Evolutionary conservation across 1,140 invertebrate genomes (phyloP), one percentile per base, ranked within the genome.

Genomic region (Sinonovacula constricta): DNA sequence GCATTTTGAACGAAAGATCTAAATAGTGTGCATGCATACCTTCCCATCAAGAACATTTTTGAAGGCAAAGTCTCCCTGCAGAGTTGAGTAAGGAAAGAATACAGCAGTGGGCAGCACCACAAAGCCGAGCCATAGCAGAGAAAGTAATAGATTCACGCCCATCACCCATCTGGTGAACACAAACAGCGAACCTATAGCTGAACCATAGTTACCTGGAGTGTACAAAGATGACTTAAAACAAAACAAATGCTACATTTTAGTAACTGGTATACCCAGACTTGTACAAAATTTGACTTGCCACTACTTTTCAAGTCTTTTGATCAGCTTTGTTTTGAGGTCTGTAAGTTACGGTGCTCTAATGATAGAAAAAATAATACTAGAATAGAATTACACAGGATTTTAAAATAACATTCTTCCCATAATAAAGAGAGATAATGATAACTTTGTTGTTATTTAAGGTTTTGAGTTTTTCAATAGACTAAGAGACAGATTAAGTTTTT

Each of bases 121-220:
- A 22, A 85, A 51, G 39, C 71, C 30, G 3, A 77, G 22, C 85
- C 85, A 86, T 15, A 85, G 36, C 14, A 82, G 1, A n/a, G 78
- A 57, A 10, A 86, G 76, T 10, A 72, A 51, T 12, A 82, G n/a
- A 24, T 86, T 85, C 51, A 83, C 34, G 12, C 72, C 30, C 18
- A 86, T 49, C 7, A 85, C 57, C 85, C 85, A 86, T 69, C 83
- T 65, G 18, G 60, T 75, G 63, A 85, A 86, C 5, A 85, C 69
- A 76, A 86, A 85, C 12, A 86, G 39, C 3, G 85, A 80, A 24
- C 82, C 85, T 57, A 86, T 81, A 26, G 83, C 80, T 57, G 85
- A 86, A 15, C 85, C 85, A 83, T 82, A 86, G 53, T 85, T 81
- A 83, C 85, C 85, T 85, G 57, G 3, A 76, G 24, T n/a, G 54